Conservation (phyloP, 2,113 vertebrate species). For the Beaufortia kweichowensis region DNA sequence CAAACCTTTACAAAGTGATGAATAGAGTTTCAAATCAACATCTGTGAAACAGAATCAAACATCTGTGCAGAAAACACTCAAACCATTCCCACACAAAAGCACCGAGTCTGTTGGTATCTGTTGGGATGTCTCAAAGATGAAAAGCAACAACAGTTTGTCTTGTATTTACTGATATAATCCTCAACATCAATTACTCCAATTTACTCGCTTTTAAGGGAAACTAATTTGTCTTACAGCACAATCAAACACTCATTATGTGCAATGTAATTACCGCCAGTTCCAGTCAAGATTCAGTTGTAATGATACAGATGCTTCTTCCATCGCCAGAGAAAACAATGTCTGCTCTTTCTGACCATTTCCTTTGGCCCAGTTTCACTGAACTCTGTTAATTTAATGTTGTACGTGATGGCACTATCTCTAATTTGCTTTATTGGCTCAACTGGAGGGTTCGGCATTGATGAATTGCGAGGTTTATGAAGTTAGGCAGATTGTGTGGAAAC, state of each 20-base stretch:
- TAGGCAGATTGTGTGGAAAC: slow-evolving; percentile 1
- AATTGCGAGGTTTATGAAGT: background rate
- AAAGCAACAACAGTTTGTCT: slow-evolving; percentile 11
- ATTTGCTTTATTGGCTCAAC: background rate
- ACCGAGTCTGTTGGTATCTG: background rate
- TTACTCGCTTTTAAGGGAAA: slow-evolving; percentile 27
- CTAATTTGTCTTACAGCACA: slow-evolving; percentile 36
- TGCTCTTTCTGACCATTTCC: background rate
- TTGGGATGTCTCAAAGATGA: background rate
- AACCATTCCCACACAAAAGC: background rate
- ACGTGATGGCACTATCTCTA: background rate
- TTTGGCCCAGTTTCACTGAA: background rate
- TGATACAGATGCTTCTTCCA: background rate
- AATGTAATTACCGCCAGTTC: slow-evolving; percentile 33
- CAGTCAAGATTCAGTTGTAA: slow-evolving; percentile 13
- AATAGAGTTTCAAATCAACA: background rate
- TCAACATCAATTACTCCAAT: slow-evolving; percentile 24
- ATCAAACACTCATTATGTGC: slow-evolving; percentile 38
- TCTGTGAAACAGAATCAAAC: no score
- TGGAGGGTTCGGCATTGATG: slow-evolving; percentile 3
- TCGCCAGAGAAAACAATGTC: background rate
- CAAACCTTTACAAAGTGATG: background rate
- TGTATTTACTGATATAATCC: slow-evolving; percentile 22
- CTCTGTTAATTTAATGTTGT: background rate
- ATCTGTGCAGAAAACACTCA: background rate